phyloP scores from a whole-genome alignment of 2,888 invertebrate genomes.

The Noctua fimbriata region DNA sequence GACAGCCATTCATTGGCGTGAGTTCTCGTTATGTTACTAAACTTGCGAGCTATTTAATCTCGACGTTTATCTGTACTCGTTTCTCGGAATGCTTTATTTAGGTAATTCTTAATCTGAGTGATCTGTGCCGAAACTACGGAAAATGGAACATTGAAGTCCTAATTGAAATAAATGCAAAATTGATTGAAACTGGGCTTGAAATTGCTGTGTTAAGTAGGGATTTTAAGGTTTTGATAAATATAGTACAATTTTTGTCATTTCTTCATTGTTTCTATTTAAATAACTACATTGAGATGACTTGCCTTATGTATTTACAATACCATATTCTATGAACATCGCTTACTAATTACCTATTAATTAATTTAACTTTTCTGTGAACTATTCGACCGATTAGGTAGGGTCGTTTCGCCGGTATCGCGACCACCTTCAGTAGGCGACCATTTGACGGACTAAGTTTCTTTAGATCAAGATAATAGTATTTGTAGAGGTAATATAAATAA shows the following conservation, averaged over 20 bases:
- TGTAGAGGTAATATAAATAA: too few species aligned
- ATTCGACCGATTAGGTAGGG: conserved; percentile 48
- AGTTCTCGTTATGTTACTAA: conserved; percentile 66
- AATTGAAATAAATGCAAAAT: not conserved
- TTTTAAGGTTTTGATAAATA: not conserved
- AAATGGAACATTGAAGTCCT: conserved; percentile 11
- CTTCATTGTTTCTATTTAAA: not conserved
- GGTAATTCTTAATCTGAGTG: conserved; percentile 40
- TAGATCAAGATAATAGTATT: too few species aligned
- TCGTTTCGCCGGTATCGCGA: too few species aligned
- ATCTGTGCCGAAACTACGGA: conserved; percentile 21
- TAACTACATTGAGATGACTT: not conserved
- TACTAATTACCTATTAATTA: conserved; percentile 37
- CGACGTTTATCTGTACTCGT: conserved; percentile 61
- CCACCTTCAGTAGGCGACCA: too few species aligned
- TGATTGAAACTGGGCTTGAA: not conserved
- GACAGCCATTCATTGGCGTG: conserved; percentile 68
- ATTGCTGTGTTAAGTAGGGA: not conserved
- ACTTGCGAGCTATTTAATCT: conserved; percentile 70
- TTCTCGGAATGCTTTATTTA: conserved; percentile 64
- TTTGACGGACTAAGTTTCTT: too few species aligned
- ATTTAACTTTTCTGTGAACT: conserved; percentile 47
- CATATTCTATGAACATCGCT: conserved; percentile 5
- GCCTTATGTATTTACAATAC: conserved; percentile 23
- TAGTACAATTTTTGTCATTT: not conserved